phyloP scores from a whole-genome alignment of 2,797 vertebrate species.

The Loris lydekkerianus region DNA sequence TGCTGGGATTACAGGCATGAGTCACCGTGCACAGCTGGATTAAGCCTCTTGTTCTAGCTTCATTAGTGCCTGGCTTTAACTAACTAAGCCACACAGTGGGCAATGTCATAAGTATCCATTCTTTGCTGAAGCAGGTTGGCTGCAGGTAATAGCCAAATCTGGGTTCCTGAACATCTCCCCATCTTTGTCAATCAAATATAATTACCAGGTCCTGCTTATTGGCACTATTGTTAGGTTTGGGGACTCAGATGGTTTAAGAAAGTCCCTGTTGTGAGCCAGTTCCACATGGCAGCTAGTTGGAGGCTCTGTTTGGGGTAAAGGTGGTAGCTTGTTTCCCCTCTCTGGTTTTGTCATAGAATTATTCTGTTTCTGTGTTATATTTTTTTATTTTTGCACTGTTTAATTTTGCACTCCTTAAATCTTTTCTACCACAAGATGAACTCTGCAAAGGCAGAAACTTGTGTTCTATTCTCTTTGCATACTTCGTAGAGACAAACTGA shows the following conservation, averaged over 20 bases:
- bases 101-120: background rate
- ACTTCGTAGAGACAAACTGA: slow-evolving; percentile 28
- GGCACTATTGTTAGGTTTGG: background rate
- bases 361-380: slow-evolving; percentile 19
- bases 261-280: slow-evolving; percentile 43
- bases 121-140: slow-evolving; percentile 45
- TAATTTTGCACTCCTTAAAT: background rate
- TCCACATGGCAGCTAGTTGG: slow-evolving; percentile 1
- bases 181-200: slow-evolving; percentile 50
- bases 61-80: slow-evolving; percentile 56
- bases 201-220: slow-evolving; percentile 13
- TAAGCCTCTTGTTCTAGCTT: slow-evolving; percentile 30
- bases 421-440: slow-evolving; percentile 1
- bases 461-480: slow-evolving; percentile 39
- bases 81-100: background rate
- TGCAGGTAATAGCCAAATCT: slow-evolving; percentile 18
- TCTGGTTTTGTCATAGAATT: background rate
- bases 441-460: slow-evolving; percentile 47
- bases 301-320: slow-evolving; percentile 44
- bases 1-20: too few species aligned
- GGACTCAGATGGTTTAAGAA: slow-evolving; percentile 20
- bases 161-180: slow-evolving; percentile 12
- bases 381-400: slow-evolving; percentile 24
- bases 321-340: background rate
- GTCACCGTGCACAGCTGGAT: background rate